Percentiles rank a stretch among this genome's conserved stretches.
Conservation (phyloP, 2,797 vertebrate species). For the Amniataba percoides region DNA sequence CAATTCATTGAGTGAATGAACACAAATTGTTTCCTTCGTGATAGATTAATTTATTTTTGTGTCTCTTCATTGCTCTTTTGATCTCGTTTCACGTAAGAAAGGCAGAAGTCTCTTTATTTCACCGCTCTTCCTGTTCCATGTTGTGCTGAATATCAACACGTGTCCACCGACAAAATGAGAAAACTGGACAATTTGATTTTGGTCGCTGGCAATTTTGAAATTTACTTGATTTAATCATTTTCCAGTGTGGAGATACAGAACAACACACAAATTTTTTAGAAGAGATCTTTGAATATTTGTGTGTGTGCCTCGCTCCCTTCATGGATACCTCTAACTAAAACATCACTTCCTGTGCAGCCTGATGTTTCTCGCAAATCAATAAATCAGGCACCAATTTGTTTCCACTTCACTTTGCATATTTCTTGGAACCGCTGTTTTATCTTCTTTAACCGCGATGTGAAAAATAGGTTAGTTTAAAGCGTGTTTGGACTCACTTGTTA, state of each 20-base stretch:
- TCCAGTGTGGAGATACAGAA: neutral
- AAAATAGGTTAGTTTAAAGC: neutral
- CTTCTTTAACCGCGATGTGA: neutral
- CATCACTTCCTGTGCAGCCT: neutral
- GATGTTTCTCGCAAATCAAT: neutral
- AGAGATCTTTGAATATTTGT: neutral
- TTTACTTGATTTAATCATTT: neutral
- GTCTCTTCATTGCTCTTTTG: no score
- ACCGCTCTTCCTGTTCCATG: neutral
- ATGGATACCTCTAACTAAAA: no score
- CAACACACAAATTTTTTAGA: neutral
- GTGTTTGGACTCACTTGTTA: slow-evolving; percentile 9
- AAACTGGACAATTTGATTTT: neutral
- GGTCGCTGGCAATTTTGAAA: neutral
- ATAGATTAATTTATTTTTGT: no score
- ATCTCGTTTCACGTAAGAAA: no score
- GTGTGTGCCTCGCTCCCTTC: neutral
- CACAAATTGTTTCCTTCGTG: no score
- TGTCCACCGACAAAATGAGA: neutral
- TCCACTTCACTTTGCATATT: neutral
- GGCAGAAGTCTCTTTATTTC: no score
- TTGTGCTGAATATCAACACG: neutral
- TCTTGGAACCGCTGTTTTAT: neutral
- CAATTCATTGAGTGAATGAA: neutral
- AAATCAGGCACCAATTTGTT: neutral